Evolutionary conservation across 2,797 vertebrate species (phyloP), one percentile per base, ranked within the genome.

Genomic region (Aplochiton taeniatus): DNA sequence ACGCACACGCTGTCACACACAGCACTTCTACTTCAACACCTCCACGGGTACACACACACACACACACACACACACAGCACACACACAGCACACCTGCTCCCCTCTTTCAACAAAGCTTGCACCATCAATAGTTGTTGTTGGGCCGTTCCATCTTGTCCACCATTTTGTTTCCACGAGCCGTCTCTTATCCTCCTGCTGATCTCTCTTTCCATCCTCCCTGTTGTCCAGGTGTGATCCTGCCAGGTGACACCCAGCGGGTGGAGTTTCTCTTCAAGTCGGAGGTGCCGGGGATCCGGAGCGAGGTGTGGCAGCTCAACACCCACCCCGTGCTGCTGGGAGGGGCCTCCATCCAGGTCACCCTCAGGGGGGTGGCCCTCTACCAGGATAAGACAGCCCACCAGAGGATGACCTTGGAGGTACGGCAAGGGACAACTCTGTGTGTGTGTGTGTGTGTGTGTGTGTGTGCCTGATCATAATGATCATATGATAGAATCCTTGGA

Each of bases 241-340:
- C 96, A 1, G 88, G 93, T 57, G 90, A 93, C 65, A 93, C 82
- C 0, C 85, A 76, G 68, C 68, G 1, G 11, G 87, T 96, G 58
- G 84, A 84, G 61, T 90, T 96, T 72, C 79, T 90, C 73, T 99
- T 97, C 76, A 97, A 95, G 83, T 95, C 95, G 5, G 66, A 76
- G 43, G 75, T 53, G 42, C 75, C 92, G 13, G 95, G 96, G 11
- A 88, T 98, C 84, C 89, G 90, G 83, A 90, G 86, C 0, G 96
- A 98, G 66, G 68, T 71, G 4, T 99, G 97, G 97, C 91, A 91
- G 74, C 93, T 98, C 57, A 87, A 90, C 69, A 96, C 96, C 16
- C 95, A 94, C 77, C 97, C 97, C 8, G 53, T 90, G 44, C 84
- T 98, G 65, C 78, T 97, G 80, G 94, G 91, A 64, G 96, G 96